phyloP scores from a whole-genome alignment of 2,113 vertebrate genomes.

The Mirza zaza region DNA sequence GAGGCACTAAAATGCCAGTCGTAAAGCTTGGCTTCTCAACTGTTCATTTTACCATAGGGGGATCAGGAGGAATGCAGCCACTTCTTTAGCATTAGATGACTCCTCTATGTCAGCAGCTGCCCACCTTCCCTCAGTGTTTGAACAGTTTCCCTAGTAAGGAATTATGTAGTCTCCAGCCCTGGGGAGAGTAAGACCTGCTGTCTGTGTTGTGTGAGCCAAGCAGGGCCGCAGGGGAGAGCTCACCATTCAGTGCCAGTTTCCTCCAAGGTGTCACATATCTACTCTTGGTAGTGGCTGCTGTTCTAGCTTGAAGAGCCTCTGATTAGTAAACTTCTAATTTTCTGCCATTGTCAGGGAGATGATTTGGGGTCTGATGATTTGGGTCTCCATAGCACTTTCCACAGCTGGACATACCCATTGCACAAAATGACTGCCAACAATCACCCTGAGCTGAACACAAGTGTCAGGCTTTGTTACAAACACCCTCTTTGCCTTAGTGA shows the following conservation, averaged over 20 bases:
- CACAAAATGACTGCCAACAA: not conserved
- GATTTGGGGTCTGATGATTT: not conserved
- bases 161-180: not conserved
- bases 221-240: not conserved
- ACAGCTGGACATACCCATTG: accelerated
- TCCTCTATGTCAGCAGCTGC: not conserved
- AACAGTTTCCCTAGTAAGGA: not conserved
- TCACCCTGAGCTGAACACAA: not conserved
- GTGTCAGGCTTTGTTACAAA: not conserved
- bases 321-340: not conserved
- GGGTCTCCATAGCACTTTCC: not conserved
- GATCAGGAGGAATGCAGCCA: not conserved
- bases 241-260: not conserved
- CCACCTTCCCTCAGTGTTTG: not conserved
- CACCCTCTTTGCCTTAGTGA: not conserved
- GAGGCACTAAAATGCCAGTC: not conserved
- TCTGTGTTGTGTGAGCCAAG: not conserved
- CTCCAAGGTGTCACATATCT: not conserved
- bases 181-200: not conserved
- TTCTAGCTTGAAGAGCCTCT: not conserved
- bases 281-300: not conserved
- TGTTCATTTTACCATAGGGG: not conserved
- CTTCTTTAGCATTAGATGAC: not conserved
- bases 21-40: not conserved
- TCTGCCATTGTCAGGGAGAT: no score